These are phyloP conservation scores for Trachelus stipa DNA, from an alignment of 2,888 invertebrate species.

Conservation along the genomic window DNA sequence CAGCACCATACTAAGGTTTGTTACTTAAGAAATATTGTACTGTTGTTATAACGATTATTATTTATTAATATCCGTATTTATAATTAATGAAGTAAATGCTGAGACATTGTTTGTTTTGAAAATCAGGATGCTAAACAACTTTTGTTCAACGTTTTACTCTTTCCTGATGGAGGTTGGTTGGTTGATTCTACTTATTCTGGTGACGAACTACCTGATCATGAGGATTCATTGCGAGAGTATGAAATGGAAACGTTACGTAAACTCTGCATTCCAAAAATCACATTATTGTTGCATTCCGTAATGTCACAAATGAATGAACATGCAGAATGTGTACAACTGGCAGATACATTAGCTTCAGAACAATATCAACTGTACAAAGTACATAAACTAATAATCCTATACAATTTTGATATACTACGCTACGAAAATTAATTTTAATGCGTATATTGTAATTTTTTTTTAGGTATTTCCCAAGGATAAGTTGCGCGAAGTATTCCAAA, in stretches of 20 bases:
- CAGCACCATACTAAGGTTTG: conserved; percentile 77
- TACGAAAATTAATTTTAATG: conserved; percentile 14
- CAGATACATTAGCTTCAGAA: conserved; percentile 84
- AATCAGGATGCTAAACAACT: conserved; percentile 78
- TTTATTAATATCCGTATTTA: neutral
- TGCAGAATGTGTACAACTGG: conserved; percentile 80
- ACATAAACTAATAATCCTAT: conserved; percentile 26
- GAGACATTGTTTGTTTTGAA: neutral
- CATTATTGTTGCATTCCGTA: conserved; percentile 82
- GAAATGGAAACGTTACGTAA: conserved; percentile 82
- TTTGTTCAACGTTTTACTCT: conserved; percentile 87
- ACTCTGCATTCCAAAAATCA: conserved; percentile 86
- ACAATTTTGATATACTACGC: conserved; percentile 12
- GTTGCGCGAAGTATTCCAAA: conserved; percentile 79
- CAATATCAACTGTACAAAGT: conserved; percentile 84
- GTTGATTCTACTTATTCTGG: conserved; percentile 75
- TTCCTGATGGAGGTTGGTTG: conserved; percentile 93
- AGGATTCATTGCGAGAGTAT: conserved; percentile 72
- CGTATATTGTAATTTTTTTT: conserved; percentile 25
- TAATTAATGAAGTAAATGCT: neutral
- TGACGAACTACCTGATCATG: conserved; percentile 67
- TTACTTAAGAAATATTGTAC: neutral
- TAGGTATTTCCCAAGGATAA: conserved; percentile 78
- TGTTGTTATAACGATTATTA: neutral
- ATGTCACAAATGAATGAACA: conserved; percentile 81